Evolutionary conservation across 2,888 invertebrate genomes (phyloP), one percentile per base, ranked within the genome.

Genomic region (Byasa hedistus): DNA sequence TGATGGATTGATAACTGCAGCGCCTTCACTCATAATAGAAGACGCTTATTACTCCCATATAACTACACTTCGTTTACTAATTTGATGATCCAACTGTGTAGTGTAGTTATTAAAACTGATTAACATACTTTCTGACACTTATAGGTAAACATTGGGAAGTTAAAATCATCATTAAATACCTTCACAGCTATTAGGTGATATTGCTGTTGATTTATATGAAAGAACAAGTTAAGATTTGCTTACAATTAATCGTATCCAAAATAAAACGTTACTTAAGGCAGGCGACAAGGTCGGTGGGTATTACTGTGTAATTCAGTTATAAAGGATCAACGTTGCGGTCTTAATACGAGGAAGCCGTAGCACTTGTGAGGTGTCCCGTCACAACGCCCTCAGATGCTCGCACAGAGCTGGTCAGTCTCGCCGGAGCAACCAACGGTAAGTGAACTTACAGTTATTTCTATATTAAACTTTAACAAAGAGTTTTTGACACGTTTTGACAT

Each of bases 271-370:
- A 75, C 74, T 75, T 75, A 80, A 81, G 77, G 76, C 75, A 75
- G 71, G 72, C 68, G 66, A 73, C 80, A 85, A 87, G 87, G 87
- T 79, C 82, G 79, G 63, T 64, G 59, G 71, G 82, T 74, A 84
- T 85, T 84, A 83, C 81, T 79, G 80, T 77, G 79, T 86, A 88
- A 87, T 85, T 79, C 80, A 77, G 80, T 87, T 86, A 87, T 68
- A 63, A 68, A 63, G 79, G 82, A 85, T 87, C 86, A 87, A 74
- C 73, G 74, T 60, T 58, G 68, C 36, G 82, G 74, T 78, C 84
- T 83, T 87, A 87, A 86, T 86, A 81, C 82, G 60, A 61, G 66
- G 89, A 91, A 89, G 88, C 89, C 89, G 77, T 70, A 65, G 82
- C 87, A 88, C 85, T 89, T 85, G 81, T 77, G 75, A 73, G 88